phyloP scores from a whole-genome alignment of 2,113 vertebrate genomes.

The Poecilia latipinna region DNA sequence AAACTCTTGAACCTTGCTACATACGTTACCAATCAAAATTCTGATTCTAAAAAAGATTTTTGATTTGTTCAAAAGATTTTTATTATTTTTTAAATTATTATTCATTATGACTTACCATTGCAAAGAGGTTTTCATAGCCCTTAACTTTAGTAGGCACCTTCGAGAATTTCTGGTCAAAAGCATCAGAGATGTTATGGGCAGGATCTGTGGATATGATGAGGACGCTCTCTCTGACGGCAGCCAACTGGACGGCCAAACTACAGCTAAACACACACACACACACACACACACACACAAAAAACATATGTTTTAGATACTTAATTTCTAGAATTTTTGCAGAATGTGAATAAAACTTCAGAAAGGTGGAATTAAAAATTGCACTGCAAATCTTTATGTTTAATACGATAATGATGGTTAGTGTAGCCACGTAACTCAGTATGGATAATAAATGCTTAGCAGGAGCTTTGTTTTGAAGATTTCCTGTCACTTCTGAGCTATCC shows the following conservation, averaged over 20 bases:
- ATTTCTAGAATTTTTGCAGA: background rate
- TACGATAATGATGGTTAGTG: too few relatives aligned
- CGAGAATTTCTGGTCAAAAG: conserved; percentile 97
- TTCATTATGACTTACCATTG: conserved; percentile 85
- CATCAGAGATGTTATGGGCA: conserved; percentile 96
- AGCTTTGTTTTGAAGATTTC: too few relatives aligned
- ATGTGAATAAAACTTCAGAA: background rate
- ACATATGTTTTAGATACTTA: background rate
- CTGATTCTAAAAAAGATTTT: too few relatives aligned
- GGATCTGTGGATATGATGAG: conserved; percentile 98
- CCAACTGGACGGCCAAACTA: conserved; percentile 93
- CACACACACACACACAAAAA: background rate
- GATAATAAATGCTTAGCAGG: too few relatives aligned
- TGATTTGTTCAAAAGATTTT: background rate
- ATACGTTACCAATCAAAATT: too few relatives aligned
- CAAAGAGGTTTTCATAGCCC: conserved; percentile 96
- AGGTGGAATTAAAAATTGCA: too few relatives aligned
- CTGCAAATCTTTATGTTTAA: too few relatives aligned
- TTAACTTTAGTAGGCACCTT: conserved; percentile 96
- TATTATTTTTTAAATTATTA: too few relatives aligned
- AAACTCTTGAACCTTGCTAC: too few relatives aligned
- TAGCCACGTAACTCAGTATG: too few relatives aligned
- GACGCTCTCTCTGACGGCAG: conserved; percentile 92
- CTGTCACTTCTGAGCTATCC: too few relatives aligned
- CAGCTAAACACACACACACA: conserved; percentile 76